Conservation (phyloP, 1,140 invertebrate species). For the Macrobrachium rosenbergii region DNA sequence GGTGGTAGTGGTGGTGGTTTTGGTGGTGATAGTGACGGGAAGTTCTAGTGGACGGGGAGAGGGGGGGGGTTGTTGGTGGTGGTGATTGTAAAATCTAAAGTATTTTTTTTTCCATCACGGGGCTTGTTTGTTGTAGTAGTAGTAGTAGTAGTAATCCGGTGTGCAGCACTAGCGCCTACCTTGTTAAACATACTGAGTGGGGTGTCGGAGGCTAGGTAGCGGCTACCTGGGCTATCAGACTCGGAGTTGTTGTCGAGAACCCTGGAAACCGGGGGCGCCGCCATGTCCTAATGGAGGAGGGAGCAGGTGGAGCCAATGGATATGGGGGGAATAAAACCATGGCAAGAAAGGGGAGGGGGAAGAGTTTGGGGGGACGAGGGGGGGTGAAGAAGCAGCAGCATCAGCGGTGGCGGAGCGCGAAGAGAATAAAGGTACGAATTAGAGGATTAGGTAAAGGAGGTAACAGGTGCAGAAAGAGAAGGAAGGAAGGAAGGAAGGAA, state of each 20-base stretch:
- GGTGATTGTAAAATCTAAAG: too few relatives aligned
- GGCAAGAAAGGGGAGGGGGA: background rate
- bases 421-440: background rate
- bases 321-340: background rate
- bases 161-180: slow-evolving; percentile 46
- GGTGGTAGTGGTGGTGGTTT: background rate
- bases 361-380: background rate
- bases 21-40: background rate
- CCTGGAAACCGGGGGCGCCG: slow-evolving; percentile 21
- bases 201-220: slow-evolving; percentile 51
- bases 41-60: background rate
- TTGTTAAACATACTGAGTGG: slow-evolving; percentile 57
- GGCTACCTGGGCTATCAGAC: slow-evolving; percentile 49
- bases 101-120: too few relatives aligned
- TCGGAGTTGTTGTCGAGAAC: slow-evolving; percentile 32
- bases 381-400: background rate
- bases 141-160: too few relatives aligned
- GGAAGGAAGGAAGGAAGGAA: slow-evolving; percentile 23
- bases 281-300: slow-evolving; percentile 58
- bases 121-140: too few relatives aligned
- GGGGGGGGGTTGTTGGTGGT: too few relatives aligned
- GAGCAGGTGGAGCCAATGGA: slow-evolving; percentile 44
- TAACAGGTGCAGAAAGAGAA: slow-evolving; percentile 11
- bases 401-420: background rate
- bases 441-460: background rate